Base-by-base conservation (phyloP, 2,797 vertebrate genomes). In the Scarus forsteni region DNA sequence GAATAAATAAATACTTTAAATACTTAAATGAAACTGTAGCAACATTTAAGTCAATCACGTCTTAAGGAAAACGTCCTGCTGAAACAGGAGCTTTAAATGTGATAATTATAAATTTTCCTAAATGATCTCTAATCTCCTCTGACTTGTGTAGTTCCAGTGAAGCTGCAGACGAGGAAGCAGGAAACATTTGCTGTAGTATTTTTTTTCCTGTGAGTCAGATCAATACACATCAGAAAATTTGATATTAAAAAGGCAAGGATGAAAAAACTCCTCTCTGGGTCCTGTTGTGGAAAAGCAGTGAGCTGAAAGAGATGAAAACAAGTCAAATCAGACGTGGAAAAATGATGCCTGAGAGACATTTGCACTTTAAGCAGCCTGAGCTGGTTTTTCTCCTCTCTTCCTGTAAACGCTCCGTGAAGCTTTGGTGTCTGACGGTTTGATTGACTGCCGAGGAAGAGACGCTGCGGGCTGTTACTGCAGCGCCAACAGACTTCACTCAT, bases 341-440 rank as follows among this genome's bases (percentile, higher is more conserved):
- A 82, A 72, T 58, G 3, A 75, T 59, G 67, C 72, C 70, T 56
- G 9, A 3, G 48, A 89, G 77, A 74, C 59, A 69, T 77, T 73
- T 73, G 38, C 70, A 64, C 54, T 72, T 52, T 60, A 64, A 87
- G 79, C 70, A 80, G 72, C 77, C 58, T n/a, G 5, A 73, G 49
- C 60, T 75, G 78, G 61, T 86, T 83, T 88, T 81, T 74, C 66
- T 81, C 53, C 14, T 3, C 61, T 67, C 46, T 35, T 46, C 10
- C 39, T 60, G 8, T 61, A 13, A 73, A 77, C 19, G 59, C 73
- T 73, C 12, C 10, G 75, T 52, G 68, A 67, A 72, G 46, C 66
- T 64, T 62, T 58, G 68, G 53, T 39, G 57, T 54, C 59, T 39
- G 54, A 56, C 50, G 35, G 40, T 75, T 61, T 75, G 85, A 87